Evolutionary conservation across 2,113 vertebrate genomes (phyloP).

Genomic region (Casuarius casuarius): DNA sequence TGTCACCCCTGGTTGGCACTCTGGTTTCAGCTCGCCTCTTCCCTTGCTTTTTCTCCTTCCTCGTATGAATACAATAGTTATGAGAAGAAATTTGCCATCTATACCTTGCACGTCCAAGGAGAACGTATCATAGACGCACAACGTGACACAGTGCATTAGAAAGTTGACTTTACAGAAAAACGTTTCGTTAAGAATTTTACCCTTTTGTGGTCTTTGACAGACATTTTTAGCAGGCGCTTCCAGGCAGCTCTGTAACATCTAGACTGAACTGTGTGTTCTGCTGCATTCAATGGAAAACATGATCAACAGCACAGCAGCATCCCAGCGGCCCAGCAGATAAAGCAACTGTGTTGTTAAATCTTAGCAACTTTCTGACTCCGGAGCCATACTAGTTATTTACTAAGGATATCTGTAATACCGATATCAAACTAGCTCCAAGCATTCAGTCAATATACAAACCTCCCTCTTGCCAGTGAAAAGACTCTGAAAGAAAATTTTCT

Average conservation of each 20-base stretch:
- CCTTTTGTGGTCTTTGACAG: background rate
- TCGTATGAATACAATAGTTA: background rate
- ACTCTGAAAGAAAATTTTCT: background rate
- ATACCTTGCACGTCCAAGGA: background rate
- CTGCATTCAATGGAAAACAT: background rate
- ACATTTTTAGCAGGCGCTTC: constrained; percentile 7
- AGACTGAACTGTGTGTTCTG: background rate
- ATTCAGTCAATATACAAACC: background rate
- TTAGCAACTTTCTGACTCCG: background rate
- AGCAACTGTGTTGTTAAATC: background rate
- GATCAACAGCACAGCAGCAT: background rate
- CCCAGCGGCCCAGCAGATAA: background rate
- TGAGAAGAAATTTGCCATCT: background rate
- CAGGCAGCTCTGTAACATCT: constrained; percentile 1
- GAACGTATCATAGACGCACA: background rate
- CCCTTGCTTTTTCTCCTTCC: background rate
- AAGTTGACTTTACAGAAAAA: background rate
- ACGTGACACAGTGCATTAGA: background rate
- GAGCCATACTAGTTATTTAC: background rate
- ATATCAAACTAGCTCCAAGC: background rate
- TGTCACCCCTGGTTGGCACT: background rate
- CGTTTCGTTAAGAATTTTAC: background rate
- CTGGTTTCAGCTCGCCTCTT: background rate
- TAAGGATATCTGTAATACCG: background rate
- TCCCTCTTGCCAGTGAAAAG: background rate